These are phyloP conservation scores for Falco rusticolus DNA, from an alignment of 2,797 vertebrate genomes.

Conservation along the genomic window DNA sequence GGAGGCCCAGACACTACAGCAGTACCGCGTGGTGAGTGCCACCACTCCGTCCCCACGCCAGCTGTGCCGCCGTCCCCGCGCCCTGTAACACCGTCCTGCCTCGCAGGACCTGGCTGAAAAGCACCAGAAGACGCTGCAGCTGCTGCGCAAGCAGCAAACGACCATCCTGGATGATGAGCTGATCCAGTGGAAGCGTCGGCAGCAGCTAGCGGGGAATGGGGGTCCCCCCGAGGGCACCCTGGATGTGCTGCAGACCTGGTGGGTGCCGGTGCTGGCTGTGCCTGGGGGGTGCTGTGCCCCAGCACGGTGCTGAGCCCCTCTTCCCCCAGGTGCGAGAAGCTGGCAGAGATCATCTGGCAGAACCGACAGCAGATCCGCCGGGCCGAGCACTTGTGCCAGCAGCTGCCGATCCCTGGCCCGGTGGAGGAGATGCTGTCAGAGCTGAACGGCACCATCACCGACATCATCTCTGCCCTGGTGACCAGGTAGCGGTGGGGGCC, in stretches of 20 bases:
- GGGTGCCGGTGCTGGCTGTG: neutral
- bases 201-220: conserved; percentile 93
- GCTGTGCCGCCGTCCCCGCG: rapidly evolving
- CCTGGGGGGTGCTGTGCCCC: neutral
- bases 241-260: conserved; percentile 93
- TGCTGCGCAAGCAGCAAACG: conserved; percentile 92
- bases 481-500: conserved; percentile 80
- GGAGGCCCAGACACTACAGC: conserved; percentile 94
- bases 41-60: rapidly evolving
- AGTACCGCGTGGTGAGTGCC: conserved; percentile 89
- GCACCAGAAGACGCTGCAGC: conserved; percentile 89
- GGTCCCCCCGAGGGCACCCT: conserved; percentile 89
- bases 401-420: conserved; percentile 90
- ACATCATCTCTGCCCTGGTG: conserved; percentile 93
- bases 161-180: conserved; percentile 93
- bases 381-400: conserved; percentile 92
- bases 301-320: neutral
- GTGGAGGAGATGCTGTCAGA: conserved; percentile 91
- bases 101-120: conserved; percentile 90
- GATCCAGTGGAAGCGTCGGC: conserved; percentile 96
- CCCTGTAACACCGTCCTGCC: neutral
- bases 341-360: conserved; percentile 93
- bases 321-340: conserved; percentile 89
- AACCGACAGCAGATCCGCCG: conserved; percentile 92
- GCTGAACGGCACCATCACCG: conserved; percentile 89